These are phyloP conservation scores for Leistus spinibarbis DNA, from an alignment of 2,888 invertebrate genomes.

Conservation along the genomic window DNA sequence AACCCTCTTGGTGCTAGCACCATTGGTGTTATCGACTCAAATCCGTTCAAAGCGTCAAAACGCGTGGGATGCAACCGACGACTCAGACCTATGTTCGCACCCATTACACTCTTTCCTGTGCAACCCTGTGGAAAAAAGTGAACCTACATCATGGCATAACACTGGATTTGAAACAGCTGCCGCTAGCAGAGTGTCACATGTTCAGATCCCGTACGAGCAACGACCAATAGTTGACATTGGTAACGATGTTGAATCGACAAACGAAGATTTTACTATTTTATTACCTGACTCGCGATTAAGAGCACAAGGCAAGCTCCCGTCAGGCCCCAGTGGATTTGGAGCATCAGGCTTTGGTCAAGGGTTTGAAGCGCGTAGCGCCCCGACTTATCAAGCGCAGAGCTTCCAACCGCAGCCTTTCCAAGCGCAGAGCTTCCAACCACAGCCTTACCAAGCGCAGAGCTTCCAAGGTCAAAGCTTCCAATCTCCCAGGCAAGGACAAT, in stretches of 20 bases:
- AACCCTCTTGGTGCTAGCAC: conserved; percentile 14
- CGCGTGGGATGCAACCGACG: conserved; percentile 14
- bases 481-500: not conserved
- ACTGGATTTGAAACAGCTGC: conserved; percentile 26
- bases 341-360: not conserved
- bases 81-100: conserved; percentile 33
- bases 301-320: not conserved
- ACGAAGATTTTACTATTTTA: conserved; percentile 27
- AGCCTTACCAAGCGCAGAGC: conserved; percentile 4
- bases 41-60: not conserved
- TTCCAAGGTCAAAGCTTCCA: not conserved
- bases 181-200: conserved; percentile 12
- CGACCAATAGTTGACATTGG: conserved; percentile 5
- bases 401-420: not conserved
- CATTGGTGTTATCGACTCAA: conserved; percentile 11
- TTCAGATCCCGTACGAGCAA: not conserved
- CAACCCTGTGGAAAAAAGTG: conserved; percentile 4
- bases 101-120: conserved; percentile 38
- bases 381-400: not conserved
- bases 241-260: conserved; percentile 25
- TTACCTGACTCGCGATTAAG: conserved; percentile 18
- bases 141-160: conserved; percentile 26
- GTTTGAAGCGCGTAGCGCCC: not conserved
- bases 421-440: not conserved
- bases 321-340: not conserved